Percentiles rank a stretch among this genome's conserved stretches.
These are phyloP conservation scores for Zaprionus tsacasi DNA, from an alignment of 1,140 invertebrate species.

Conservation along the genomic window DNA sequence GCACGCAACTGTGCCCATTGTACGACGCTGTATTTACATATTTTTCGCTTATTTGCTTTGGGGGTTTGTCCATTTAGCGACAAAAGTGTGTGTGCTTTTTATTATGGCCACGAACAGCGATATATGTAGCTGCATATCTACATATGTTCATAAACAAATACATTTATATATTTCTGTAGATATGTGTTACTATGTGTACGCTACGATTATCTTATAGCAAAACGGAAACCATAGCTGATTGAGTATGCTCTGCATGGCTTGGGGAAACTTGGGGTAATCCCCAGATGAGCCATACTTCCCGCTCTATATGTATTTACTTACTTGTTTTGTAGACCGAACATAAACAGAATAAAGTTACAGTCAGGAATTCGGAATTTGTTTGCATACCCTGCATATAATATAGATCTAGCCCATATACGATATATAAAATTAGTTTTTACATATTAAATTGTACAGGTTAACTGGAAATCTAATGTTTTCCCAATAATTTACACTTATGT, in stretches of 20 bases:
- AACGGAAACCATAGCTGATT: constrained; percentile 34
- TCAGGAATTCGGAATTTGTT: not conserved
- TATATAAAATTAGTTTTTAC: not conserved
- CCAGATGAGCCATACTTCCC: constrained; percentile 38
- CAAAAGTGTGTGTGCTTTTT: constrained; percentile 35
- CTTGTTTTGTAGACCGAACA: not conserved
- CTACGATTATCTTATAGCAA: constrained; percentile 7
- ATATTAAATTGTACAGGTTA: no score
- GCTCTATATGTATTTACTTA: not conserved
- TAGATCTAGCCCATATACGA: no score
- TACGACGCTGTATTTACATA: constrained; percentile 17
- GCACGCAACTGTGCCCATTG: constrained; percentile 3
- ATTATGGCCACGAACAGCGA: constrained; percentile 14
- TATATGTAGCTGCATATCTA: not conserved
- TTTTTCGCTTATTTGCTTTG: constrained; percentile 53
- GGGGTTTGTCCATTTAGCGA: constrained; percentile 65
- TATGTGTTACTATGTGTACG: no score
- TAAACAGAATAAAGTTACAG: not conserved
- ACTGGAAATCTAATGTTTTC: not conserved
- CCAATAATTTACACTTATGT: not conserved
- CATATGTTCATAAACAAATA: not conserved
- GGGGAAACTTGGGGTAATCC: constrained; percentile 32
- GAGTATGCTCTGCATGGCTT: constrained; percentile 26
- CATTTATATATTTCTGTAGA: not conserved
- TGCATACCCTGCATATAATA: not conserved